Conservation (phyloP, 2,113 vertebrate genomes). For the Hippocampus guttulatus region DNA sequence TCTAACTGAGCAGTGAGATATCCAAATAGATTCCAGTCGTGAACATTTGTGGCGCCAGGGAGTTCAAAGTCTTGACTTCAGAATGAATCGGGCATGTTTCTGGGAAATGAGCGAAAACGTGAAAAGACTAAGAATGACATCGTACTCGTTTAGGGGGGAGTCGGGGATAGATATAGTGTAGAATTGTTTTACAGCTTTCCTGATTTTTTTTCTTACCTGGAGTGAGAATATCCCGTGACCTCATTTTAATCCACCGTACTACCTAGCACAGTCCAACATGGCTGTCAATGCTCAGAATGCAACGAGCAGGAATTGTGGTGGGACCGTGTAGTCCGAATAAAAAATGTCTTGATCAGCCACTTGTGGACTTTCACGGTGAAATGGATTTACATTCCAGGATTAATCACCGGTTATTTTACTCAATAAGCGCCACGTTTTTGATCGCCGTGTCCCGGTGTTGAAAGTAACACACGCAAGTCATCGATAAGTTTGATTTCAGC, state of each 20-base stretch:
- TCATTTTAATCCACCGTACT: constrained; percentile 26
- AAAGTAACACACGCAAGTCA: background rate
- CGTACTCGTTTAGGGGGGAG: no score
- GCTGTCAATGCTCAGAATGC: constrained; percentile 9
- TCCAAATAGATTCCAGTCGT: background rate
- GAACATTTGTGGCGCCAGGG: background rate
- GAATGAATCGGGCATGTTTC: background rate
- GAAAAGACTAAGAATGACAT: background rate
- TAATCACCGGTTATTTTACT: no score
- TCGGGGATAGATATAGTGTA: no score
- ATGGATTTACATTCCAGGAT: no score
- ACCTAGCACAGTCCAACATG: background rate
- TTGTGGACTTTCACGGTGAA: no score
- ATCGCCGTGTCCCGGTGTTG: background rate
- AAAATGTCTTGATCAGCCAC: no score
- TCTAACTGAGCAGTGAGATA: constrained; percentile 76
- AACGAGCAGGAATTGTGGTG: no score
- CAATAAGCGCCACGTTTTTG: no score
- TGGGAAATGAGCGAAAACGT: background rate
- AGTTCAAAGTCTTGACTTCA: no score
- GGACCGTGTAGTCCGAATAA: no score
- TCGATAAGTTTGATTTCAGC: constrained; percentile 26
- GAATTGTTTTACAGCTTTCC: no score
- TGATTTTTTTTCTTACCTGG: constrained; percentile 27
- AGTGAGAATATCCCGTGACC: constrained; percentile 26